phyloP scores from a whole-genome alignment of 2,888 invertebrate species.

The Julus scandinavius region DNA sequence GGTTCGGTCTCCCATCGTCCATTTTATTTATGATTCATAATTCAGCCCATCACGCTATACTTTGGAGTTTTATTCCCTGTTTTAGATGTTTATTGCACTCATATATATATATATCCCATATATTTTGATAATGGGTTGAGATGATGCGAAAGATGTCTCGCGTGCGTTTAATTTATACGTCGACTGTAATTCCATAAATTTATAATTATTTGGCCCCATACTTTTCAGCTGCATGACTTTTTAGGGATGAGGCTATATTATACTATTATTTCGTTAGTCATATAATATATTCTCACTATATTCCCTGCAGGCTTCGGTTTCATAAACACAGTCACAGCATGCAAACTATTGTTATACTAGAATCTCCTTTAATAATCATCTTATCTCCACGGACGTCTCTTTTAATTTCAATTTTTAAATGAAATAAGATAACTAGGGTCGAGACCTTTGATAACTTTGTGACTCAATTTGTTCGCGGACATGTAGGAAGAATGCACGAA shows the following conservation, averaged over 20 bases:
- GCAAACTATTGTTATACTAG: not conserved
- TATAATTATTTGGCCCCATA: not conserved
- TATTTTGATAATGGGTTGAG: not conserved
- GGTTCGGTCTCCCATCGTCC: not conserved
- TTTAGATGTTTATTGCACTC: not conserved
- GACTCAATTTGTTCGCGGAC: not conserved
- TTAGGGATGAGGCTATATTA: not conserved
- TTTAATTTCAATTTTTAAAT: conserved; percentile 31
- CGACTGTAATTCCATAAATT: conserved; percentile 28
- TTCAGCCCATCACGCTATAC: not conserved
- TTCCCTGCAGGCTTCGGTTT: not conserved
- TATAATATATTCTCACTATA: not conserved
- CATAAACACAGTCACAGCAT: not conserved
- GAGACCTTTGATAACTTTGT: not conserved
- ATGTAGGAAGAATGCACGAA: not conserved
- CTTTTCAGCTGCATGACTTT: not conserved
- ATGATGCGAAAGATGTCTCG: not conserved
- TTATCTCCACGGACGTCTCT: not conserved
- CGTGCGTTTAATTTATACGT: not conserved
- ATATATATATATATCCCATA: not conserved
- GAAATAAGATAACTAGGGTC: not conserved
- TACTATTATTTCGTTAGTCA: not conserved
- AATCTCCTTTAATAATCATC: not conserved
- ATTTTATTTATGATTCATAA: not conserved
- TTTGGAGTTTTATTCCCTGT: not conserved